Evolutionary conservation across 2,797 vertebrate species (phyloP), one percentile per base, ranked within the genome.

Genomic region (Hydrophis major): DNA sequence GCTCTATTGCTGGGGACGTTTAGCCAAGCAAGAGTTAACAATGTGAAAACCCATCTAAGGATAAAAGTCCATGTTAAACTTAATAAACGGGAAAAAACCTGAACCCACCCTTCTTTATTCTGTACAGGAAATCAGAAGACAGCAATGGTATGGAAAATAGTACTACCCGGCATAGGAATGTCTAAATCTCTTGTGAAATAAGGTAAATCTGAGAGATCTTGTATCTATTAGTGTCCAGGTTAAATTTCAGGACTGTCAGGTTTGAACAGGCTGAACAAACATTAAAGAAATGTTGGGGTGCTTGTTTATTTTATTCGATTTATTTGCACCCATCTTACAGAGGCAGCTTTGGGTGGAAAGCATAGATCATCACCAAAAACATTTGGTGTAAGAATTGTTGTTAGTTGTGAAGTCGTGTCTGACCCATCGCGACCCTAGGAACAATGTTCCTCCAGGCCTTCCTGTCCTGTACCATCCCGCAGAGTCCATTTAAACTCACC

Each of bases 81-180:
- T 14, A 25, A 47, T 83, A 28, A 42, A 42, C 47, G 56, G 56
- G 25, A 27, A 83, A 20, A 53, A 1, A 42, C 89, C 90, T 90
- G 57, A 7, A 27, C 0, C 47, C 50, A 3, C 93, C n/a, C n/a
- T 69, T 69, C 2, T 69, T 42, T 93, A 60, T 97, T 92, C 88
- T 37, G 92, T 94, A 6, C 14, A 99, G 98, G 95, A 97, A 97
- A 87, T 97, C 96, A 11, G 98, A 96, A 47, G 98, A 98, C 25
- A 97, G 92, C 74, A 96, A 96, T 7, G 97, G 93, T 60, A 42
- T 94, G 18, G 97, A 98, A 92, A 97, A 89, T 57, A 97, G 93
- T 89, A 95, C 96, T 4, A 93, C 96, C 61, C 98, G 98, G 92
- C 98, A 98, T 37, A 97, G 98, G 92, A 99, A 97, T 94, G 94